A percentile compares a stretch with the other conserved stretches of the same genome.
phyloP scores from a whole-genome alignment of 23 tunicate genomes.

The Clavelina lepadiformis region DNA sequence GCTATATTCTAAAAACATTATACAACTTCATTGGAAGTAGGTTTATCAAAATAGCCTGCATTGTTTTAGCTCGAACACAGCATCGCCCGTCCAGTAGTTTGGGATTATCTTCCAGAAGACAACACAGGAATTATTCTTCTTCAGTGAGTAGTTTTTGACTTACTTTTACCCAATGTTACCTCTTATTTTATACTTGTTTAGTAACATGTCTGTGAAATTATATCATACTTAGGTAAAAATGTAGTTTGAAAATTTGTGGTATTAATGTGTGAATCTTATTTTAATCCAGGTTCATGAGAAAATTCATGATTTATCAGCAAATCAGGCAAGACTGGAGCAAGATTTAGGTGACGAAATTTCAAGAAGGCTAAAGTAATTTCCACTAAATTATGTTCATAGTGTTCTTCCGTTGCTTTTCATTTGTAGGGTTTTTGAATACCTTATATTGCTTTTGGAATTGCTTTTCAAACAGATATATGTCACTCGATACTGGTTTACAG shows the following conservation, averaged over 20 bases:
- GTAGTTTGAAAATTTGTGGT: background rate
- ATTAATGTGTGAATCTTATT: background rate
- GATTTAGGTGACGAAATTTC: conserved; percentile 58
- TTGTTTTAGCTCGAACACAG: conserved; percentile 8
- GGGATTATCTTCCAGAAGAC: conserved; percentile 29
- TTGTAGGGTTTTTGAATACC: too few species aligned
- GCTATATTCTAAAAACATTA: too few species aligned
- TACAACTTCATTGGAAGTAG: too few species aligned
- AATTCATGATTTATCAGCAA: conserved; percentile 46
- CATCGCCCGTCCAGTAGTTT: conserved; percentile 74
- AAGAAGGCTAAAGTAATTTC: conserved; percentile 24
- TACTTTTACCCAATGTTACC: too few species aligned
- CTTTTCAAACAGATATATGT: too few species aligned
- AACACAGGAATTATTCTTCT: conserved; percentile 26
- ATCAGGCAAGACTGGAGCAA: conserved; percentile 60
- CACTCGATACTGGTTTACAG: too few species aligned
- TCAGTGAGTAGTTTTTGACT: conserved; percentile 15
- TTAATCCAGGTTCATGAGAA: conserved; percentile 47
- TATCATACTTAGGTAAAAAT: background rate
- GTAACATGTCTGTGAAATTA: background rate
- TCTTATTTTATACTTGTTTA: too few species aligned
- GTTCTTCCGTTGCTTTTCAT: too few species aligned
- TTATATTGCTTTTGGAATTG: too few species aligned
- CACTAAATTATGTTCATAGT: too few species aligned
- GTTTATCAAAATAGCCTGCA: too few species aligned